Evolutionary conservation across 1,140 invertebrate species (phyloP), one percentile per base, ranked within the genome.

Genomic region (Hyposmocoma kahamanoa): DNA sequence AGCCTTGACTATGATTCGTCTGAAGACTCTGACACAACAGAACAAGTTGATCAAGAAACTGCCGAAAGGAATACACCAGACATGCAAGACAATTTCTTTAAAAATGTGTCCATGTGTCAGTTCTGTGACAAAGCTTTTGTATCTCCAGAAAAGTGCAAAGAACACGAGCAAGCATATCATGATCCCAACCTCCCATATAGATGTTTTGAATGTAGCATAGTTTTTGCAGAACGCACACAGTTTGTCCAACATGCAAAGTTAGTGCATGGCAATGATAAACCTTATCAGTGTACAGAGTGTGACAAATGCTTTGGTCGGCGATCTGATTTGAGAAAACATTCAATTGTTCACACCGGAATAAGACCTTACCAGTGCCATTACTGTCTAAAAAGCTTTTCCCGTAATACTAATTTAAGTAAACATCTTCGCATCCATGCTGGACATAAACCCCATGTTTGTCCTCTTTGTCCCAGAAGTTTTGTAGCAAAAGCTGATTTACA

Each of bases 361-460:
- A 86, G 90, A 34, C 91, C 91, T 10, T 92, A 89, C 65, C 89
- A 89, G 28, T 93, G 92, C 72, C 86, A 88, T 15, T 87, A 91
- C 48, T 93, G 92, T 73, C 87, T 87, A 13, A 92, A 92, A 74
- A 90, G 89, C 41, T 93, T 93, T 58, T 91, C 90, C 10, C 73
- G 91, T 11, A 94, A 93, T 51, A 94, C 93, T 46, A 97, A 96
- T 84, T 87, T 97, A 3, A 93, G 95, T 51, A 93, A 96, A 59
- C 96, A 97, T 74, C 87, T 96, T 53, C 88, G 95, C 39, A 91
- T 91, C 24, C 92, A 93, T 74, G 90, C 89, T 24, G 91, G 91
- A 0, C 87, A 85, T 52, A 92, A 92, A 53, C 90, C 90, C 0
- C 92, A 93, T 66, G 91, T 92, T 0, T 94, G 93, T 64, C 90